Percentiles rank a stretch among this genome's conserved stretches.
Conservation (phyloP, 2,888 invertebrate genomes). For the Mesoligia furuncula region DNA sequence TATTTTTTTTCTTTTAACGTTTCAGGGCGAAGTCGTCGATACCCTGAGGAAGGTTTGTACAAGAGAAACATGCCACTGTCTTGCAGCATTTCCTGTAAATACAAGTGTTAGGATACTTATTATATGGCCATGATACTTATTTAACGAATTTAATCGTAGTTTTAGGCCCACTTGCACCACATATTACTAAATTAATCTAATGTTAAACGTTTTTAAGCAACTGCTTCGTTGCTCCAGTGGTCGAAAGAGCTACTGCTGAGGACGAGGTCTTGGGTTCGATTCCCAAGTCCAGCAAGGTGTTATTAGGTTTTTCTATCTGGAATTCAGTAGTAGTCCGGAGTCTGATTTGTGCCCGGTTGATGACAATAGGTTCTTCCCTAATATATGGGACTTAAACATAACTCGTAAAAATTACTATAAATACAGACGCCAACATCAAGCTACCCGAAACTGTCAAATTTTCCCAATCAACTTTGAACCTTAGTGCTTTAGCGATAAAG, state of each 20-base stretch:
- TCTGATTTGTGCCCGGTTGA: background rate
- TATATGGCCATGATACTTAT: conserved; percentile 38
- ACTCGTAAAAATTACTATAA: background rate
- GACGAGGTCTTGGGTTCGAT: background rate
- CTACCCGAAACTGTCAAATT: too few relatives aligned
- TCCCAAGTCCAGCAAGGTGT: background rate
- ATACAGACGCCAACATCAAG: too few relatives aligned
- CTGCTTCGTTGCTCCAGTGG: background rate
- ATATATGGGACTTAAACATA: background rate
- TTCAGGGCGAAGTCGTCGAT: conserved; percentile 87
- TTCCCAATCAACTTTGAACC: too few relatives aligned
- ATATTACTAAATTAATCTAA: background rate
- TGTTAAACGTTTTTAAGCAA: too few relatives aligned
- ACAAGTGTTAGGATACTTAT: conserved; percentile 44
- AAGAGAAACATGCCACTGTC: conserved; percentile 84
- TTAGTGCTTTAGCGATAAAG: too few relatives aligned
- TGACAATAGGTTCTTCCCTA: background rate
- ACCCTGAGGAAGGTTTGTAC: conserved; percentile 87
- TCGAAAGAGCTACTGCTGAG: background rate
- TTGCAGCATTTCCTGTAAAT: conserved; percentile 84
- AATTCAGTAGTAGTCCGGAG: background rate
- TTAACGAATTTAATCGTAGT: conserved; percentile 19
- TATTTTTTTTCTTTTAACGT: conserved; percentile 58
- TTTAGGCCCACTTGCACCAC: background rate
- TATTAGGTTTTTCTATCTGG: background rate